Conservation (phyloP, 1,140 invertebrate species). For the Drosophila sulfurigaster region DNA sequence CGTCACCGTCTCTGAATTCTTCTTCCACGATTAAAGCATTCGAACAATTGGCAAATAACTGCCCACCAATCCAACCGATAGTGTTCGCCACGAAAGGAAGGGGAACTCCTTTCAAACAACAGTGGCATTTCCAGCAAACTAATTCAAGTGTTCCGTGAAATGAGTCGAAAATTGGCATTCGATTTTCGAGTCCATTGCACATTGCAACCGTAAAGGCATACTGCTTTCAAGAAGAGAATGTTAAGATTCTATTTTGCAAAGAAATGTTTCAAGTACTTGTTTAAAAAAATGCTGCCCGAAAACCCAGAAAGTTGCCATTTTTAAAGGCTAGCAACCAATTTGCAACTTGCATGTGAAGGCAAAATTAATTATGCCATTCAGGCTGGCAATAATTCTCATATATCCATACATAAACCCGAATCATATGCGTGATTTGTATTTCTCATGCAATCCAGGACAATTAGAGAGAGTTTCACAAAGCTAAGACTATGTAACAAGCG, state of each 20-base stretch:
- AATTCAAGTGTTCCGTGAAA: constrained; percentile 84
- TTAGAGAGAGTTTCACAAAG: neutral
- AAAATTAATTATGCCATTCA: constrained; percentile 46
- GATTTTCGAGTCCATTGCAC: constrained; percentile 84
- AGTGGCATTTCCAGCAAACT: constrained; percentile 55
- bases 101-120: neutral
- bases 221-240: constrained; percentile 4
- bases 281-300: neutral
- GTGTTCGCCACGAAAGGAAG: neutral
- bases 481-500: neutral
- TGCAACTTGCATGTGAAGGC: constrained; percentile 59
- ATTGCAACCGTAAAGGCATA: constrained; percentile 20
- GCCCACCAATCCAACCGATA: constrained; percentile 12
- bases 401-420: too few relatives aligned
- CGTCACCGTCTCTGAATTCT: constrained; percentile 59
- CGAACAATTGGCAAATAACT: constrained; percentile 51
- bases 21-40: constrained; percentile 61
- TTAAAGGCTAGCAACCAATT: constrained; percentile 52
- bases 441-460: constrained; percentile 3
- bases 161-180: constrained; percentile 84
- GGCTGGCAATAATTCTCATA: constrained; percentile 7
- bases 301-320: constrained; percentile 14
- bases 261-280: constrained; percentile 20
- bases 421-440: constrained; percentile 5
- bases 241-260: constrained; percentile 3